Evolutionary conservation across 2,888 invertebrate species (phyloP), one percentile per base, ranked within the genome.

Genomic region (Synergus umbraculus): DNA sequence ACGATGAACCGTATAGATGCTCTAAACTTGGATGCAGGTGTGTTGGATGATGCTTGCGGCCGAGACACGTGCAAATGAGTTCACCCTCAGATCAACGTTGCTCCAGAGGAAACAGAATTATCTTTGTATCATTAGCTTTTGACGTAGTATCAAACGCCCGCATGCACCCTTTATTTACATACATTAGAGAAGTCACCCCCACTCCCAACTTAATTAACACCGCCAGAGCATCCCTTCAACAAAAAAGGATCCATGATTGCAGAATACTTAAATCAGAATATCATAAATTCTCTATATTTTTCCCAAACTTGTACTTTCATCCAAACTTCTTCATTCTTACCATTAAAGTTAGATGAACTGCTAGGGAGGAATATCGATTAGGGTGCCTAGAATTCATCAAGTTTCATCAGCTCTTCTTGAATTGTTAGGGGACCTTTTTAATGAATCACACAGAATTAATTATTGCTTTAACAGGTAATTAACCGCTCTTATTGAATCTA

Each of bases 101-200:
- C 69, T 73, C 69, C 54, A 73, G 73, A 54, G 54, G 73, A 54
- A 73, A 54, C 54, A 73, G 37, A 73, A 73, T 73, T 89, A 89
- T 90, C 90, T 90, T 90, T 90, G 90, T 91, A 84, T 88, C 90
- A 91, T 91, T 90, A 91, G 89, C 89, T 89, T 90, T 90, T 89
- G 90, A 90, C 87, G 87, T 83, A 81, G 80, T 82, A 82, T 83
- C 85, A 83, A 85, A 83, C 80, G 82, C 65, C 18, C 5, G 44
- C 43, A 22, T 22, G 22, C 22, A n/a, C 41, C 79, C 77, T 82
- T 78, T 79, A 82, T 81, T 79, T 82, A 46, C 76, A 66, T 78
- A 79, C 73, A 81, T 79, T 79, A 78, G 78, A 69, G 63, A 80
- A 76, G 54, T 44, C 29, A 43, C 29, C 37, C 60, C 44, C 13